A percentile compares a stretch with the other conserved stretches of the same genome.
These are phyloP conservation scores for Amniataba percoides DNA, from an alignment of 2,797 vertebrate species.

Conservation along the genomic window DNA sequence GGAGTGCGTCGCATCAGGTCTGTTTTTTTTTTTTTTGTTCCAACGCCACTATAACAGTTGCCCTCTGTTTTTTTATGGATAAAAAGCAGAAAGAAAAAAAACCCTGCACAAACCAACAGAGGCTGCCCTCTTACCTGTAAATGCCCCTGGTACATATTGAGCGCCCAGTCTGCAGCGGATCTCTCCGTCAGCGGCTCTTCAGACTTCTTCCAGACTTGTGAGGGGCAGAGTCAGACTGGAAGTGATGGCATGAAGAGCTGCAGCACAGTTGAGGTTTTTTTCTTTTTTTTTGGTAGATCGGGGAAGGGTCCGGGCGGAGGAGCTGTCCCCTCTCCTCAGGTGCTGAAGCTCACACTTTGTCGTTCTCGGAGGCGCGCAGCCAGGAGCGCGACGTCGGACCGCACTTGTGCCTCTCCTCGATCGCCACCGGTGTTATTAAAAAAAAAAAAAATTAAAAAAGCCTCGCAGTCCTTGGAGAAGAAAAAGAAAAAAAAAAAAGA, in stretches of 20 bases:
- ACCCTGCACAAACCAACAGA: background rate
- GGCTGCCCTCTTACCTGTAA: conserved; percentile 84
- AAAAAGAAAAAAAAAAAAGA: background rate
- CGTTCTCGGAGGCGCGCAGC: conserved; percentile 51
- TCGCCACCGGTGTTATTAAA: too few species aligned
- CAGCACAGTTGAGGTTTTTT: conserved; percentile 42
- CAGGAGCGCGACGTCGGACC: conserved; percentile 52
- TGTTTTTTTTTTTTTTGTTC: conserved; percentile 2
- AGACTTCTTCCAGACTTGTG: conserved; percentile 74
- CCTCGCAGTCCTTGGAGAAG: conserved; percentile 9
- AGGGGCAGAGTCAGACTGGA: conserved; percentile 47
- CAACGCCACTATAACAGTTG: conserved; percentile 14
- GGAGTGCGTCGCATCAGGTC: conserved; percentile 1
- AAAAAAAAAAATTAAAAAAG: too few species aligned
- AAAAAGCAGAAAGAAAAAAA: too few species aligned
- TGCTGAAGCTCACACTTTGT: conserved; percentile 76
- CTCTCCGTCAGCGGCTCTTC: conserved; percentile 71
- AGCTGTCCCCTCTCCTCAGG: conserved; percentile 79
- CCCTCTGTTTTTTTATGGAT: background rate
- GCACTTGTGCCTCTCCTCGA: conserved; percentile 45
- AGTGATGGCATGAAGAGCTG: conserved; percentile 50
- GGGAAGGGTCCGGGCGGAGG: conserved; percentile 45
- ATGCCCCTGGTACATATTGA: conserved; percentile 92
- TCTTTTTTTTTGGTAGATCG: background rate
- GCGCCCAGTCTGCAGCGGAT: conserved; percentile 74